Base-by-base conservation (phyloP, 2,888 invertebrate genomes). In the Tupiocoris notatus region DNA sequence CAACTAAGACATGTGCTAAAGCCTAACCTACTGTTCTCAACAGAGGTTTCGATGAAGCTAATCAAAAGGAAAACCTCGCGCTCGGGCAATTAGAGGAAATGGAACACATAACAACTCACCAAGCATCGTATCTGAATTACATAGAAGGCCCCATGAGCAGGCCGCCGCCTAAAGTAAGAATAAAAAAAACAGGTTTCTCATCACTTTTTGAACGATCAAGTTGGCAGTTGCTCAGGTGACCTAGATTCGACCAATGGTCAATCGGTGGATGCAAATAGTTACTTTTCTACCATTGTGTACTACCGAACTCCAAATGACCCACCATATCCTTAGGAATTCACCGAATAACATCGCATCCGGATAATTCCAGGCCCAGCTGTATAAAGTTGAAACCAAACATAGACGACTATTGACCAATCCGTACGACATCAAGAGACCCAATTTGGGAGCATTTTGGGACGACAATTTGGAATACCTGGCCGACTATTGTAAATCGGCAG, bases 401-500 rank as follows among this genome's bases (percentile, higher is more conserved):
- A 58, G 78, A 24, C 59, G 67, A 66, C 24, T 75, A 1, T 23
- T 76, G 9, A 64, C 73, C 7, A 73, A 78, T 59, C 74, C 75
- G 0, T 61, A n/a, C 20, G 75, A 77, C 54, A 67, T 73, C 24
- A 67, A 70, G 12, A 58, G 78, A 17, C 71, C 67, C 22, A 75
- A 75, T 9, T 20, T 66, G 20, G 76, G 76, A 21, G 75, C 64
- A 9, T 78, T 77, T 39, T 65, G 63, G 23, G 78, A 78, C 71
- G 78, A 78, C 59, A 77, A 77, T 61, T 23, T 76, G 59, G 77
- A 77, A 0, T 78, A 76, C 57, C 21, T 78, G 18, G 39, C 21
- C 7, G 25, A 0, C 12, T 3, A n/a, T 16, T 59, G 70, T 20
- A 75, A 71, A 12, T 39, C 59, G 9, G 54, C 9, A 3, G 2